These are phyloP conservation scores for Acromyrmex echinatior DNA, from an alignment of 1,140 invertebrate genomes.

Conservation along the genomic window DNA sequence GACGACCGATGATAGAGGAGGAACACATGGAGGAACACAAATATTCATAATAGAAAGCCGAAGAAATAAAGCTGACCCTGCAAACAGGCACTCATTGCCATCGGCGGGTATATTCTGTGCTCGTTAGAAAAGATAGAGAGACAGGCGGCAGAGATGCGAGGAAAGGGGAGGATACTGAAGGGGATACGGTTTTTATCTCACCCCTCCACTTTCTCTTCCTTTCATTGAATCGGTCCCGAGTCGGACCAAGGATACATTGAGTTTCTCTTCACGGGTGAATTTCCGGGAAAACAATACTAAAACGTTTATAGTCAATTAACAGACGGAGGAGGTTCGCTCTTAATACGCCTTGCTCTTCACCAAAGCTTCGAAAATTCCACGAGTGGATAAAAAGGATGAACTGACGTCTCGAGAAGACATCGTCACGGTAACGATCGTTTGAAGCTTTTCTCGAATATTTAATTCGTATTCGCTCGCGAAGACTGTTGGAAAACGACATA, in stretches of 20 bases:
- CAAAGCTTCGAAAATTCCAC: slow-evolving; percentile 49
- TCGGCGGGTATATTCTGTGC: slow-evolving; percentile 56
- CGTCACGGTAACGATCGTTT: not conserved
- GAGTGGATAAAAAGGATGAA: slow-evolving; percentile 41
- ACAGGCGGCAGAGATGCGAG: not conserved
- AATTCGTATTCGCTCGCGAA: slow-evolving; percentile 8
- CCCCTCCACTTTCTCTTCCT: slow-evolving; percentile 39
- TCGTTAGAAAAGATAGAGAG: slow-evolving; percentile 68
- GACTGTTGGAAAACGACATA: not conserved
- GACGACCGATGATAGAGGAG: not conserved
- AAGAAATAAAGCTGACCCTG: slow-evolving; percentile 79
- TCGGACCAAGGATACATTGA: slow-evolving; percentile 60
- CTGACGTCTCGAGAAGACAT: slow-evolving; percentile 30
- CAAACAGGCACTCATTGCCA: slow-evolving; percentile 75
- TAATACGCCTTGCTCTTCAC: slow-evolving; percentile 71
- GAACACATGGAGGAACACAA: slow-evolving; percentile 35
- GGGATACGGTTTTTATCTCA: slow-evolving; percentile 46
- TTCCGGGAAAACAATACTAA: slow-evolving; percentile 78
- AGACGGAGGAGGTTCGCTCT: slow-evolving; percentile 61
- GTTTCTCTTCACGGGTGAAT: slow-evolving; percentile 61
- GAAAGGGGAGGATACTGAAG: not conserved
- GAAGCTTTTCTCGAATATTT: slow-evolving; percentile 56
- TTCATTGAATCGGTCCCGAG: slow-evolving; percentile 37
- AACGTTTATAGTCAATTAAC: slow-evolving; percentile 82
- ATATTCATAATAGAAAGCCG: slow-evolving; percentile 76